Conservation (phyloP, 2,888 invertebrate genomes). For the Cryptocheilus praepositus region DNA sequence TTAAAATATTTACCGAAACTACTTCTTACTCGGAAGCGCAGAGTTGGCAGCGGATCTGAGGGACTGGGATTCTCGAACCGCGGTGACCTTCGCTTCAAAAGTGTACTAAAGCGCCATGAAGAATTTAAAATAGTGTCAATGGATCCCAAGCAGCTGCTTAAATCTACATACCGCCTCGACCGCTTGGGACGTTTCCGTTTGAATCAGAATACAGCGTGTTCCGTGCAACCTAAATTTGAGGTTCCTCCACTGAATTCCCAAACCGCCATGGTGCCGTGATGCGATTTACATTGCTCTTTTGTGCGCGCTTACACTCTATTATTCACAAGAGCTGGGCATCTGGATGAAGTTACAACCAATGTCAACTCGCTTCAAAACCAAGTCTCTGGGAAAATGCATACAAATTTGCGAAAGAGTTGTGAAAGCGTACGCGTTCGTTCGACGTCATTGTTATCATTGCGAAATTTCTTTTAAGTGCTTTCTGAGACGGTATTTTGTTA, state of each 20-base stretch:
- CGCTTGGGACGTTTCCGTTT: constrained; percentile 12
- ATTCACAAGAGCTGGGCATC: background rate
- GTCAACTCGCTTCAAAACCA: background rate
- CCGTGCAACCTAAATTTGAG: constrained; percentile 46
- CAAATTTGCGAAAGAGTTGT: too few species aligned
- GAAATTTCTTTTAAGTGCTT: too few species aligned
- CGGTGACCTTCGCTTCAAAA: constrained; percentile 22
- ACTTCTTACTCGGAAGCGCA: background rate
- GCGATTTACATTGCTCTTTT: background rate
- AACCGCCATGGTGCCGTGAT: background rate
- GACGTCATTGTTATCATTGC: too few species aligned
- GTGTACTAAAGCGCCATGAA: constrained; percentile 28
- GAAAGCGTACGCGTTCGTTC: too few species aligned
- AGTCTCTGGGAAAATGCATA: too few species aligned
- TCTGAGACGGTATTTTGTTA: too few species aligned
- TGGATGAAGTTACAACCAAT: too few species aligned
- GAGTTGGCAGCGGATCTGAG: background rate
- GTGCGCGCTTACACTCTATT: background rate
- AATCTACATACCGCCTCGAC: constrained; percentile 15
- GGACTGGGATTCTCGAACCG: background rate
- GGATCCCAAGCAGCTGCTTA: constrained; percentile 22
- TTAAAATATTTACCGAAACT: background rate
- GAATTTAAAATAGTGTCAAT: constrained; percentile 21
- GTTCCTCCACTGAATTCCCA: constrained; percentile 36
- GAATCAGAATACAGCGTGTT: constrained; percentile 12